Base-by-base conservation (phyloP, 2,113 vertebrate species). In the Elanus axillaris region DNA sequence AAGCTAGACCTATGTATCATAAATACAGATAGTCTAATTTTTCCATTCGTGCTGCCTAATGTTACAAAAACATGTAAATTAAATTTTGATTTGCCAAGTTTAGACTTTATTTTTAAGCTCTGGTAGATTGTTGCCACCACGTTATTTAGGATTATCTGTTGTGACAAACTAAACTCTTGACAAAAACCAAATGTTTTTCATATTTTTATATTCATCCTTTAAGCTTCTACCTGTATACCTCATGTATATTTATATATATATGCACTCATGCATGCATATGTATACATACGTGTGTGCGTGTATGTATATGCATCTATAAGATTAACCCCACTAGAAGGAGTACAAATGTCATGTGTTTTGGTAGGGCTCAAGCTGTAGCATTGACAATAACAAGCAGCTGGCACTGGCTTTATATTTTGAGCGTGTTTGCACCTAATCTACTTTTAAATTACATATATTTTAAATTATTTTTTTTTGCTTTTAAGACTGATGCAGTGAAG, bases 101-200 rank as follows among this genome's bases (percentile, higher is more conserved):
- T 16, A 48, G 68, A 18, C 27, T 67, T 32, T 12, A 5, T 52
- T 93, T 92, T 73, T 34, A 47, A 86, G 34, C 58, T 62, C 78
- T 43, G 23, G 7, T 52, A 50, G 63, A 8, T 93, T 1, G 0
- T 50, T 84, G 74, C 32, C 42, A 50, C 1, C 8, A 0, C 2
- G 0, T 60, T 69, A 2, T 84, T 86, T 64, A 6, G 68, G 62
- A 18, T 93, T 88, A 55, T 72, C 48, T 75, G 62, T 68, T 87
- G 36, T 25, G 52, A 43, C 31, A 45, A 82, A 58, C 32, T 9
- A 14, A 58, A 64, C 27, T 4, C 50, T 27, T 27, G 50, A 52
- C 50, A 52, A 52, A 52, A 52, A 16, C 5, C 52, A 53, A 53
- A 29, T 53, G 52, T 53, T 29, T 53, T 53, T 27, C 52, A 29